Percentiles rank a stretch among this genome's conserved stretches.
phyloP scores from a whole-genome alignment of 2,797 vertebrate genomes.

The Hozukius guyotensis region DNA sequence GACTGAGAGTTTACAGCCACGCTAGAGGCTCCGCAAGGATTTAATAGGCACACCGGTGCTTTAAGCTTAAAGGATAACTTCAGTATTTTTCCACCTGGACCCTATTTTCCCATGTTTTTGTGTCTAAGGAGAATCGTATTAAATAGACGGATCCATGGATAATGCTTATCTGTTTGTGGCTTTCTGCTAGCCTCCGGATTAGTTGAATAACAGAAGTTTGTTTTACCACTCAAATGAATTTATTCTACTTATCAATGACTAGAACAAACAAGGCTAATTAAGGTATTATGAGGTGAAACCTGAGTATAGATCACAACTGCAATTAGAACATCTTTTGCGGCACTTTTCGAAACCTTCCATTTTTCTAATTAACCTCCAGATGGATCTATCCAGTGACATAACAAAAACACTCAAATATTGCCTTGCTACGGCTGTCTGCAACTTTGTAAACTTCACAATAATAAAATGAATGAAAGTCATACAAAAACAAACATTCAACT shows the following conservation, averaged over 20 bases:
- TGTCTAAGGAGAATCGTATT: background rate
- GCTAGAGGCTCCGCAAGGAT: background rate
- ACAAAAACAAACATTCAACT: background rate
- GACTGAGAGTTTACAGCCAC: background rate
- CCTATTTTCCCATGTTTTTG: too few species aligned
- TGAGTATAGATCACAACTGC: background rate
- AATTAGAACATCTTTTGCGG: constrained; percentile 1
- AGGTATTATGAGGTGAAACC: constrained; percentile 4
- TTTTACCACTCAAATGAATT: background rate
- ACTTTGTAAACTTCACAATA: background rate
- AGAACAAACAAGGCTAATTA: constrained; percentile 7
- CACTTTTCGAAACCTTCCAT: background rate
- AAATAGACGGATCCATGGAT: background rate
- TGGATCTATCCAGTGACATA: background rate
- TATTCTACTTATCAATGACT: background rate
- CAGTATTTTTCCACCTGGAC: too few species aligned
- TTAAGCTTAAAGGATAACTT: too few species aligned
- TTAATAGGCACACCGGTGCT: background rate
- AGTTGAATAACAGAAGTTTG: background rate
- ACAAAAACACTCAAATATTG: background rate
- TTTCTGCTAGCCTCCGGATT: background rate
- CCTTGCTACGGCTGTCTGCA: background rate
- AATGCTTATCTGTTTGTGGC: background rate
- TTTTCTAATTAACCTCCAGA: constrained; percentile 27
- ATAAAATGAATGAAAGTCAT: background rate